These are phyloP conservation scores for Rhodeus uyekii DNA, from an alignment of 2,797 vertebrate genomes.

Conservation along the genomic window DNA sequence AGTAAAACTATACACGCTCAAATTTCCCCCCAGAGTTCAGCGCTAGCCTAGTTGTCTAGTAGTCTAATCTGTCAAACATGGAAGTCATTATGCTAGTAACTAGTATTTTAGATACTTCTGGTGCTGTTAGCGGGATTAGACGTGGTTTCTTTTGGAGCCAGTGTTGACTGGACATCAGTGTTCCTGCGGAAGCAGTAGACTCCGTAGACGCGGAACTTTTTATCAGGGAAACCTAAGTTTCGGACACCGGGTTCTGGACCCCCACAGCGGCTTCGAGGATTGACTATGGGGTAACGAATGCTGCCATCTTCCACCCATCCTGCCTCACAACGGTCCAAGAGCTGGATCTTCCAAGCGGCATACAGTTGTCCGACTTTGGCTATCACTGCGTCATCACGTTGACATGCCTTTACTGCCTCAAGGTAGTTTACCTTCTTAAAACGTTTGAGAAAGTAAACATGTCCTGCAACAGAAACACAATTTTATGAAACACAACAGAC, in stretches of 20 bases:
- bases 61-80: constrained; percentile 61
- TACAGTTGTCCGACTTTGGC: constrained; percentile 96
- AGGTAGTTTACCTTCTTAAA: constrained; percentile 89
- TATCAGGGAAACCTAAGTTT: constrained; percentile 91
- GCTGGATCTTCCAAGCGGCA: constrained; percentile 92
- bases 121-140: constrained; percentile 61
- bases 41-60: constrained; percentile 54
- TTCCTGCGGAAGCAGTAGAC: constrained; percentile 88
- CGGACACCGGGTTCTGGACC: constrained; percentile 86
- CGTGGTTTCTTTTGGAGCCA: constrained; percentile 41
- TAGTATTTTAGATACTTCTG: constrained; percentile 39
- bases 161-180: constrained; percentile 44
- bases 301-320: constrained; percentile 94
- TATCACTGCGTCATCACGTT: constrained; percentile 77
- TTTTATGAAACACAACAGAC: not conserved
- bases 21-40: constrained; percentile 41
- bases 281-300: constrained; percentile 94
- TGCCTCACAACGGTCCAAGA: constrained; percentile 91
- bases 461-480: constrained; percentile 71
- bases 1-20: constrained; percentile 19
- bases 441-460: constrained; percentile 92
- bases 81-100: constrained; percentile 61
- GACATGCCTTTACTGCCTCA: constrained; percentile 85
- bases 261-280: constrained; percentile 88
- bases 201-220: constrained; percentile 89